Base-by-base conservation (phyloP, 2,797 vertebrate species). In the Acrocephalus scirpaceus region DNA sequence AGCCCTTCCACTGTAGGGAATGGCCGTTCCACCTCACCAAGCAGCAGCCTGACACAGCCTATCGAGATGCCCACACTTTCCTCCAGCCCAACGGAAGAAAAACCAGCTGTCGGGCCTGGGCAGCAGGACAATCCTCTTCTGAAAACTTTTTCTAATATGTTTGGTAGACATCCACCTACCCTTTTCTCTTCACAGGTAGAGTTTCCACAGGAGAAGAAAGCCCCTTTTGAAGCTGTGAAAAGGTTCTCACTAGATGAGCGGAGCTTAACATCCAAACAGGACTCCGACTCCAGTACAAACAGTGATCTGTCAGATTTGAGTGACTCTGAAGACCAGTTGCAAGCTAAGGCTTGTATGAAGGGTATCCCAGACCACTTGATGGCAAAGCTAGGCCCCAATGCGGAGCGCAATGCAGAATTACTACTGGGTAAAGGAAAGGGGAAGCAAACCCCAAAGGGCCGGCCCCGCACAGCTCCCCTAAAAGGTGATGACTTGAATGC, bases 241-340 rank as follows among this genome's bases (percentile, higher is more conserved):
- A 99, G 99, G 96, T 99, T 99, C 97, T 97, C 98, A 22, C 96
- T 99, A 93, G 99, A 99, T 96, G 99, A 99, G 77, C 98, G 99
- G 75, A 98, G 98, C 90, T 98, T 99, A 80, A 98, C 98, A 3
- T 98, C 98, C 54, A 99, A 99, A 97, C 98, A 98, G 47, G 99
- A 99, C 97, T 99, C 99, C 0, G 99, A 99, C 94, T 99, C 99
- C 66, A 99, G 99, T 96, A 98, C 98, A 94, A 99, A 99, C 97
- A 99, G 99, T 58, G 99, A 99, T 96, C 97, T 99, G 88, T 99
- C 99, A 86, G 99, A 99, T 97, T 97, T 99, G 92, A 99, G 99
- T 78, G 99, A 99, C 94, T 98, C 98, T 38, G 99, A 99, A 96
- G 99, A 99, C 51, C 98, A 98, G 45, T 95, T 98, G 92, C 98